These are phyloP conservation scores for Harpalus rufipes DNA, from an alignment of 2,888 invertebrate species.

Conservation along the genomic window DNA sequence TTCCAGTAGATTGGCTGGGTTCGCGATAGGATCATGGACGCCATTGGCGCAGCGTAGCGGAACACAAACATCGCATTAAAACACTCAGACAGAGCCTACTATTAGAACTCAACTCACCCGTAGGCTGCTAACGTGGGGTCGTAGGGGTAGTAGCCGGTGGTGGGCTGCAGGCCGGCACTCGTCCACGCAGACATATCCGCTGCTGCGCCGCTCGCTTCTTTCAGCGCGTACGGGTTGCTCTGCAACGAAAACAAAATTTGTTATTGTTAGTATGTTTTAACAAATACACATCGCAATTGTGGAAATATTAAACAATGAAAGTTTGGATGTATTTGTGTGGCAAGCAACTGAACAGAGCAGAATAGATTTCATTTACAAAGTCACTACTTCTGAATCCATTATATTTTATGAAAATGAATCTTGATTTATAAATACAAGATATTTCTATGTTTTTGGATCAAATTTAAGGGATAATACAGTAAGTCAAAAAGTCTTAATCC, in stretches of 20 bases:
- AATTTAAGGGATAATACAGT: too few species aligned
- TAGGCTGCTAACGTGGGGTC: constrained; percentile 95
- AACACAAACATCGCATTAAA: constrained; percentile 59
- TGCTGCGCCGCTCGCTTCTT: constrained; percentile 88
- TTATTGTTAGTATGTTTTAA: too few species aligned
- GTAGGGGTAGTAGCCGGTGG: constrained; percentile 95
- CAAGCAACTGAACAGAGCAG: too few species aligned
- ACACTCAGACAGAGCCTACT: background rate
- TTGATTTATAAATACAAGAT: too few species aligned
- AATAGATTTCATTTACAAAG: too few species aligned
- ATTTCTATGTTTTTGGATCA: too few species aligned
- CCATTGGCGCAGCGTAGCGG: constrained; percentile 40
- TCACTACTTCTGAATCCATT: too few species aligned
- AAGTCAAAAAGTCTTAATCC: too few species aligned
- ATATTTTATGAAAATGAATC: too few species aligned
- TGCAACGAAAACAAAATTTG: constrained; percentile 78
- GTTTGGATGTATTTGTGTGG: too few species aligned
- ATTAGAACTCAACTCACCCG: constrained; percentile 85
- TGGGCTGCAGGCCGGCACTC: constrained; percentile 92
- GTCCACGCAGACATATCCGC: constrained; percentile 96
- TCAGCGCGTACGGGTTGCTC: constrained; percentile 94
- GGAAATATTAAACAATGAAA: too few species aligned
- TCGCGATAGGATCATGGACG: constrained; percentile 54
- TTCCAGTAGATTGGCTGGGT: constrained; percentile 66
- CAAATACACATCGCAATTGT: too few species aligned